Percentiles rank a stretch among this genome's conserved stretches.
Conservation (phyloP, 2,797 vertebrate species). For the Agapornis canus region DNA sequence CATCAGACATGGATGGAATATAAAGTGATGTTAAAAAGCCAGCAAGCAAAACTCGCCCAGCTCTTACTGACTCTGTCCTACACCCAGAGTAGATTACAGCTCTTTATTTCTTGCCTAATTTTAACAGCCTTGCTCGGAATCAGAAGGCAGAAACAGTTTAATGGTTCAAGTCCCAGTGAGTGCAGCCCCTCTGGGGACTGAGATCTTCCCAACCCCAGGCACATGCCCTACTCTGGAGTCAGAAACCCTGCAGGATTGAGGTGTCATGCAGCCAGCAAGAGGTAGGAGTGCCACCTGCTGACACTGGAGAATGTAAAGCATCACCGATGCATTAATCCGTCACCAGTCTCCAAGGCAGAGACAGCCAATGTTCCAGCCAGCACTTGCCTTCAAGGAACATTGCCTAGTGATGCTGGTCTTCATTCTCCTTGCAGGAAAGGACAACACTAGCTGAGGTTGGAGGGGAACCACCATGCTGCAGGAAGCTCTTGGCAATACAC, state of each 20-base stretch:
- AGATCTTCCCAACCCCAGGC: background rate
- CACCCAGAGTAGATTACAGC: background rate
- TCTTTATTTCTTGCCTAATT: background rate
- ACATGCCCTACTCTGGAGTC: background rate
- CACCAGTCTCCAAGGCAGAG: background rate
- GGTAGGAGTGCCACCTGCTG: background rate
- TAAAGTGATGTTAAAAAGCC: background rate
- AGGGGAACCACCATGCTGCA: background rate
- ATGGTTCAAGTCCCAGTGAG: background rate
- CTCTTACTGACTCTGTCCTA: background rate
- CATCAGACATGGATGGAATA: accelerated
- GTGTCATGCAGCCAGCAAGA: background rate
- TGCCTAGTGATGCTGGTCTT: background rate
- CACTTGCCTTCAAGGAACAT: background rate
- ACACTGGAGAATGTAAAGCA: background rate
- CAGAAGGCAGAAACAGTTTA: background rate
- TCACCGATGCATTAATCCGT: background rate
- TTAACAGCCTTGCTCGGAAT: background rate
- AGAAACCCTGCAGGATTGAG: background rate
- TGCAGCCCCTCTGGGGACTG: accelerated
- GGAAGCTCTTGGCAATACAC: background rate
- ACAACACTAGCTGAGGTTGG: background rate
- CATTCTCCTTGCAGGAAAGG: background rate
- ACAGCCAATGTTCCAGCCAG: accelerated
- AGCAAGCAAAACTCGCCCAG: background rate